These are phyloP conservation scores for Drosophila barbarae DNA, from an alignment of 2,888 invertebrate species.

Conservation along the genomic window DNA sequence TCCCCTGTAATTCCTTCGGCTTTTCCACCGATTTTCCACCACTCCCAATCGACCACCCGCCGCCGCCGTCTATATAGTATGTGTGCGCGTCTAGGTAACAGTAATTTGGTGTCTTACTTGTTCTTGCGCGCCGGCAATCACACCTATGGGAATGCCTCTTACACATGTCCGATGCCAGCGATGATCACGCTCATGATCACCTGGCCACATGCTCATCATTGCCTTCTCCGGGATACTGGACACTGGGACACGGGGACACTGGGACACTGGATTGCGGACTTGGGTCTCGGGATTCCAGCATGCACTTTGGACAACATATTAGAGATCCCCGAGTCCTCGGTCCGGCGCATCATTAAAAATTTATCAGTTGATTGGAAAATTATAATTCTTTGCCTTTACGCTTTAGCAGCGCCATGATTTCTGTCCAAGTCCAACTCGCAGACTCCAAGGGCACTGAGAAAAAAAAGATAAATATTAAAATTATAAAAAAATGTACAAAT, in stretches of 20 bases:
- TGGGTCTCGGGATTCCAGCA: constrained; percentile 57
- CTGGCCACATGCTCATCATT: constrained; percentile 6
- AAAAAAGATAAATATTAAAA: not conserved
- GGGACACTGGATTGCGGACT: not conserved
- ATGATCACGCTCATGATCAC: constrained; percentile 19
- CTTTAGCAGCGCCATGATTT: constrained; percentile 65
- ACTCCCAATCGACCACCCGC: constrained; percentile 23
- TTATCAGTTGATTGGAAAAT: constrained; percentile 74
- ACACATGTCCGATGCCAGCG: constrained; percentile 60
- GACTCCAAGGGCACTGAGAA: not conserved
- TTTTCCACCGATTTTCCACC: constrained; percentile 13
- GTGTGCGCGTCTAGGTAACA: constrained; percentile 49
- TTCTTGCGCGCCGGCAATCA: constrained; percentile 74
- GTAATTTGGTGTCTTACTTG: constrained; percentile 74
- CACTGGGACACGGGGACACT: not conserved
- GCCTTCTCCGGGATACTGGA: not conserved
- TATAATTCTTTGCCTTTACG: constrained; percentile 73
- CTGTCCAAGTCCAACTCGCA: constrained; percentile 46
- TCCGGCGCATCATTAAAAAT: constrained; percentile 67
- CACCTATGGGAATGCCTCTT: constrained; percentile 73
- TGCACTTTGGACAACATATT: constrained; percentile 71
- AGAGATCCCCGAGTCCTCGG: constrained; percentile 39
- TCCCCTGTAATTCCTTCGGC: constrained; percentile 4
- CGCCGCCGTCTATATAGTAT: not conserved
- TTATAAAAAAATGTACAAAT: too few relatives aligned